These are phyloP conservation scores for Sinosuthora webbiana DNA, from an alignment of 2,113 vertebrate species.

Conservation along the genomic window DNA sequence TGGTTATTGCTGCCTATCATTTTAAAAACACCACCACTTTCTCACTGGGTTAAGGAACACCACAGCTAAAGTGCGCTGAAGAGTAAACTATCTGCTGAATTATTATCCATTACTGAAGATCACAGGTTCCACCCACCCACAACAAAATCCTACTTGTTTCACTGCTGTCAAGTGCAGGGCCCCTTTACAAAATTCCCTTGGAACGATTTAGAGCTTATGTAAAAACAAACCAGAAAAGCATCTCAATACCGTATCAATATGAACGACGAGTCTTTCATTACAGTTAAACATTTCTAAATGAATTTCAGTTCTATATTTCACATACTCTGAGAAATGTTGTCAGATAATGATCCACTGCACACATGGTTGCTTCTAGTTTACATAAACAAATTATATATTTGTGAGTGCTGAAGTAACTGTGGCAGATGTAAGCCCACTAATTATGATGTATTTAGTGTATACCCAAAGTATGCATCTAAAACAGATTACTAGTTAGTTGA, in stretches of 20 bases:
- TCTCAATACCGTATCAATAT: not conserved
- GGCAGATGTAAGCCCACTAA: conserved; percentile 52
- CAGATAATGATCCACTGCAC: conserved; percentile 33
- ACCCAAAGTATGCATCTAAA: conserved; percentile 44
- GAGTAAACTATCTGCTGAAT: not conserved
- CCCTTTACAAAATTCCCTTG: not conserved
- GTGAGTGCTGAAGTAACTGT: conserved; percentile 6
- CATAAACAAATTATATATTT: conserved; percentile 53
- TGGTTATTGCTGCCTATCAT: not conserved
- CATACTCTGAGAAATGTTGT: not conserved
- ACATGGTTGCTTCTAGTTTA: conserved; percentile 38
- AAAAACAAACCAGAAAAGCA: not conserved
- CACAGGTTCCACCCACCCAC: not conserved
- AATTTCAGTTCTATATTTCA: conserved; percentile 27
- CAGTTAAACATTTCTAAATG: conserved; percentile 5
- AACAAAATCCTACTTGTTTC: conserved; percentile 8
- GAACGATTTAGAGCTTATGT: not conserved
- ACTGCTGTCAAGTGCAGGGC: not conserved
- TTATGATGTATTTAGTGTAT: conserved; percentile 13
- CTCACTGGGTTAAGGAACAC: not conserved
- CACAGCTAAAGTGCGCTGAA: not conserved
- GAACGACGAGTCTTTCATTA: conserved; percentile 17
- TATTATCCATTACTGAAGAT: conserved; percentile 14
- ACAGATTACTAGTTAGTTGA: conserved; percentile 46
- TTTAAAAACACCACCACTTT: not conserved